A percentile compares a stretch with the other conserved stretches of the same genome.
phyloP scores from a whole-genome alignment of 2,888 invertebrate species.

The Plagiodera versicolora region DNA sequence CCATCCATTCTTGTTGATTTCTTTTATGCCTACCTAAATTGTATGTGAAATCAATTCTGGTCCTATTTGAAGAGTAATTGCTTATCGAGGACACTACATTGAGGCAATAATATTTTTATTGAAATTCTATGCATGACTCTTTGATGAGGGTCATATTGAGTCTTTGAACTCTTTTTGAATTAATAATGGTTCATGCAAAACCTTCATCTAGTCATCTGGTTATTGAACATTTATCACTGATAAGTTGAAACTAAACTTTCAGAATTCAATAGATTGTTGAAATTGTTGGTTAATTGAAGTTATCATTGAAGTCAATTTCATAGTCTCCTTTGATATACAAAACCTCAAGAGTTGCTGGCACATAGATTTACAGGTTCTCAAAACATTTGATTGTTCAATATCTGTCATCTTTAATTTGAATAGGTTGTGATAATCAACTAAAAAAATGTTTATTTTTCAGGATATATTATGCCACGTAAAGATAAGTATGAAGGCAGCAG shows the following conservation, averaged over 20 bases:
- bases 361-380: background rate
- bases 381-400: background rate
- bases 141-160: background rate
- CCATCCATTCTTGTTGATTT: background rate
- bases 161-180: background rate
- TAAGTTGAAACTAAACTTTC: too few relatives aligned
- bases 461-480: slow-evolving; percentile 62
- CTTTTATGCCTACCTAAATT: background rate
- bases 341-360: background rate
- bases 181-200: background rate
- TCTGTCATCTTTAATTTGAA: background rate
- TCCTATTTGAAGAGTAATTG: background rate
- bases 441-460: slow-evolving; percentile 42
- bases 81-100: background rate
- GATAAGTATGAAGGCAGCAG: slow-evolving; percentile 80
- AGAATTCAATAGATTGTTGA: background rate
- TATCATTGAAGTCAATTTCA: background rate
- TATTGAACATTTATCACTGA: background rate
- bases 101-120: background rate
- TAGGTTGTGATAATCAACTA: slow-evolving; percentile 1
- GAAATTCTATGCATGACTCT: background rate
- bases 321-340: background rate
- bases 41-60: background rate
- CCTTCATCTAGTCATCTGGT: background rate
- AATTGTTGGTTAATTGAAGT: background rate